Percentiles rank a stretch among this genome's conserved stretches.
Conservation (phyloP, 2,113 vertebrate species). For the Mus pahari region DNA sequence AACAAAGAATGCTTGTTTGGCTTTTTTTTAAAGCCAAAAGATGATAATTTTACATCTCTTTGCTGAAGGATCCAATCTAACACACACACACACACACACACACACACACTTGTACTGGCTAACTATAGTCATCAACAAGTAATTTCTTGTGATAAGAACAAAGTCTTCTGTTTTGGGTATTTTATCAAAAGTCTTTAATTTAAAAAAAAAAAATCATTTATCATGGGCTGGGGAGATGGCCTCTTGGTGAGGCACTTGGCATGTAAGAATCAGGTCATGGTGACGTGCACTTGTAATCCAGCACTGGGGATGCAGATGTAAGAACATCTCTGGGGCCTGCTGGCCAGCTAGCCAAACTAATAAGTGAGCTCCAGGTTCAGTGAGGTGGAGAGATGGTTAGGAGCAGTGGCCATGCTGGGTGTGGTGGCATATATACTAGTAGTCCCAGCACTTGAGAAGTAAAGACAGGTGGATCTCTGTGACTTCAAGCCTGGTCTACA, state of each 20-base stretch:
- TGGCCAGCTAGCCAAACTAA: neutral
- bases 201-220: neutral
- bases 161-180: neutral
- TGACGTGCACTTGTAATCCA: neutral
- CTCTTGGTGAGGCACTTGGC: neutral
- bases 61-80: neutral
- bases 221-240: neutral
- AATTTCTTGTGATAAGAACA: neutral
- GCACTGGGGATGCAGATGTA: neutral
- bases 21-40: neutral
- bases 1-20: neutral
- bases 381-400: neutral
- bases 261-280: neutral
- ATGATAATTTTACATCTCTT: neutral
- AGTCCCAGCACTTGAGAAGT: neutral
- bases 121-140: neutral
- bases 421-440: neutral
- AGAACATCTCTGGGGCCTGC: neutral
- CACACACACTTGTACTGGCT: neutral
- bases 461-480: neutral
- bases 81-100: neutral
- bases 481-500: neutral
- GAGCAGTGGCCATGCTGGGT: neutral
- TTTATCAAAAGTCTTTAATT: conserved; percentile 21
- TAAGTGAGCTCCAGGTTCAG: too few species aligned